phyloP scores from a whole-genome alignment of 2,797 vertebrate genomes.

The Apogon talboti region DNA sequence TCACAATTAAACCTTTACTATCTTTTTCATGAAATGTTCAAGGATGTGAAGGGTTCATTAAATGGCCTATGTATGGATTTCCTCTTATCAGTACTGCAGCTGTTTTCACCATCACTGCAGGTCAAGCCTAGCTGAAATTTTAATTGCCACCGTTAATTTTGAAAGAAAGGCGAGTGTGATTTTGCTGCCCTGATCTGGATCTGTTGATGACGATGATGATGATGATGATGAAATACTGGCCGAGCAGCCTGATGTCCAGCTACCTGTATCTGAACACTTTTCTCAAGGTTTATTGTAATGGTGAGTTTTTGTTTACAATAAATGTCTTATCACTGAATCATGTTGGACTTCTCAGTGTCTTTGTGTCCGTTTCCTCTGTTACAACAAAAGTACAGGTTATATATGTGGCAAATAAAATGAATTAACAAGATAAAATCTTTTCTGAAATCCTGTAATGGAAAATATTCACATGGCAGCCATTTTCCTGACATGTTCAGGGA shows the following conservation, averaged over 20 bases:
- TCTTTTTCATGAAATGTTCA: neutral
- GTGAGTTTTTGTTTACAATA: constrained; percentile 90
- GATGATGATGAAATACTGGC: constrained; percentile 81
- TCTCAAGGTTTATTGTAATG: constrained; percentile 85
- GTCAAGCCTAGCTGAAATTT: no score
- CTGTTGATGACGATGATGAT: constrained; percentile 21
- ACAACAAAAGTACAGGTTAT: no score
- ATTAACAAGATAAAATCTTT: no score
- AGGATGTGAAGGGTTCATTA: constrained; percentile 1
- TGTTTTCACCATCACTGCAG: no score
- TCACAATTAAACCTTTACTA: neutral
- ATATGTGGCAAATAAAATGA: no score
- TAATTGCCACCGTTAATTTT: constrained; percentile 14
- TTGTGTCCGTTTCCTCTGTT: neutral
- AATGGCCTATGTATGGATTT: neutral
- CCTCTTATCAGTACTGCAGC: neutral
- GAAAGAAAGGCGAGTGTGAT: constrained; percentile 78
- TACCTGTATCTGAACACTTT: constrained; percentile 76
- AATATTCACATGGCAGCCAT: no score
- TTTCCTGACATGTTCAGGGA: no score
- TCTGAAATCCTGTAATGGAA: no score
- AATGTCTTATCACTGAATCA: constrained; percentile 78
- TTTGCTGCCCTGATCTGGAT: constrained; percentile 82
- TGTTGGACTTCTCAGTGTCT: constrained; percentile 18
- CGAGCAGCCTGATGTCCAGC: constrained; percentile 81